These are phyloP conservation scores for Mesodorylaimus sp. DNA, from an alignment of 2,888 invertebrate species.

Conservation along the genomic window DNA sequence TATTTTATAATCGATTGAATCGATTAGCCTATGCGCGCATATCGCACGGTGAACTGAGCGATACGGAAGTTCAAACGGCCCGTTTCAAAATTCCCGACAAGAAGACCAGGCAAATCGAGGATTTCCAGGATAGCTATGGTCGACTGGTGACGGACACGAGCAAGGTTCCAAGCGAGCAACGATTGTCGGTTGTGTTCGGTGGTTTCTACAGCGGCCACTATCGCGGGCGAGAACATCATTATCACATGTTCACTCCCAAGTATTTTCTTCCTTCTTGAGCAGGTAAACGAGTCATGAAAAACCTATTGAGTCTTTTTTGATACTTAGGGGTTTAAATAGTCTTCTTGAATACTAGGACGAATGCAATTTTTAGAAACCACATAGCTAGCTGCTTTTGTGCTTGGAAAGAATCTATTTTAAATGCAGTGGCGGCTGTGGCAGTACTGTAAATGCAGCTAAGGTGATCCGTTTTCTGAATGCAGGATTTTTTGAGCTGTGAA, in stretches of 20 bases:
- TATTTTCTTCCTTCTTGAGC: constrained; percentile 26
- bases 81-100: constrained; percentile 16
- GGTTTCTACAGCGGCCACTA: constrained; percentile 26
- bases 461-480: too few relatives aligned
- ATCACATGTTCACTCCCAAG: constrained; percentile 33
- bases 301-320: too few relatives aligned
- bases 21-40: constrained; percentile 32
- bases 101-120: constrained; percentile 16
- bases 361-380: too few relatives aligned
- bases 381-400: too few relatives aligned
- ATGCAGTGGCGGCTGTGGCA: too few relatives aligned
- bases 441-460: too few relatives aligned
- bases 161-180: background rate
- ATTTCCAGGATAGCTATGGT: constrained; percentile 13
- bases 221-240: constrained; percentile 22
- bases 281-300: too few relatives aligned
- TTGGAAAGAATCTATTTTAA: too few relatives aligned
- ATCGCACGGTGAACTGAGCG: constrained; percentile 32
- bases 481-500: too few relatives aligned
- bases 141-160: constrained; percentile 2
- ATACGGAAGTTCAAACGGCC: constrained; percentile 32
- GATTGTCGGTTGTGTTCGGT: constrained; percentile 21
- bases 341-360: too few relatives aligned
- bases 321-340: too few relatives aligned
- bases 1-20: constrained; percentile 31